phyloP scores from a whole-genome alignment of 2,888 invertebrate genomes.

The Mechanitis messenoides region DNA sequence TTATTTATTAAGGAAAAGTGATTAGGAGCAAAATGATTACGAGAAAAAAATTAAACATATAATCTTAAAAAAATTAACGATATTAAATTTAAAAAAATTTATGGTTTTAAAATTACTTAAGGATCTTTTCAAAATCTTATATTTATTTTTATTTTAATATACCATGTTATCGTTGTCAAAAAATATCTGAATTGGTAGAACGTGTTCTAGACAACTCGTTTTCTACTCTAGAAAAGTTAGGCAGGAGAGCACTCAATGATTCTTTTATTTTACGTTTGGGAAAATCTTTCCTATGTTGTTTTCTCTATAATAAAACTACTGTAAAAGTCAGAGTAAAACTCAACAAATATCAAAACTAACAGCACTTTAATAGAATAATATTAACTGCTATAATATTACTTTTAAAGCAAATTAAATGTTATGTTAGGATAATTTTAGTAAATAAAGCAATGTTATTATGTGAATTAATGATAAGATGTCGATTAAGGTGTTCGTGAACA shows the following conservation, averaged over 20 bases:
- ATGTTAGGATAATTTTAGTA: background rate
- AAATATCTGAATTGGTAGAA: no score
- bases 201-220: no score
- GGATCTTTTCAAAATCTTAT: no score
- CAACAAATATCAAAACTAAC: background rate
- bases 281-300: background rate
- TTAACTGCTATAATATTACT: background rate
- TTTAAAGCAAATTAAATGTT: background rate
- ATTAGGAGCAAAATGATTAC: no score
- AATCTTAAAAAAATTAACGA: no score
- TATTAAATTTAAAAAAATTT: no score
- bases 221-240: conserved; percentile 3
- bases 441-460: background rate
- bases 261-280: conserved; percentile 14
- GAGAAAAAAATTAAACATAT: no score
- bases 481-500: background rate
- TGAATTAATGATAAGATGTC: background rate
- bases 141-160: no score
- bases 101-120: no score
- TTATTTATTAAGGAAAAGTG: no score
- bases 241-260: conserved; percentile 14
- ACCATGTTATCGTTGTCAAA: no score
- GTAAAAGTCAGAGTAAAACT: no score
- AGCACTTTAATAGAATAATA: background rate
- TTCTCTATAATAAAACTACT: background rate